Conservation (phyloP, 2,888 invertebrate genomes). For the Neoitamus cyanurus region DNA sequence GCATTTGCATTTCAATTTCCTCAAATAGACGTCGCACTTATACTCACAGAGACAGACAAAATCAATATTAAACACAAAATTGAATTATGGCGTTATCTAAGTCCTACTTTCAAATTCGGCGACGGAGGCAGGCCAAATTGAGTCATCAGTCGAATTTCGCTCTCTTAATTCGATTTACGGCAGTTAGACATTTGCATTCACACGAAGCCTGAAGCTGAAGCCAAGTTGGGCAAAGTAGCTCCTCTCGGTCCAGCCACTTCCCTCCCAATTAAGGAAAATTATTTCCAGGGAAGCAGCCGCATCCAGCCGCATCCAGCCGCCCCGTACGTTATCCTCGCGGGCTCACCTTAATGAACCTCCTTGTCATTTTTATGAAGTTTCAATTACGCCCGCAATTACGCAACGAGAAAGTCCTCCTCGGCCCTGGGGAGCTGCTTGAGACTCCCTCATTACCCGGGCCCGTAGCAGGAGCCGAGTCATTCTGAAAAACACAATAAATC, state of each 20-base stretch:
- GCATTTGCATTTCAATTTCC: too few relatives aligned
- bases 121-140: too few relatives aligned
- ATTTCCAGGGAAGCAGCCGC: neutral
- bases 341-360: neutral
- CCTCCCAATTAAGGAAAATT: neutral
- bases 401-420: neutral
- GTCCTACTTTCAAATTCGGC: too few relatives aligned
- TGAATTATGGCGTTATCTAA: too few relatives aligned
- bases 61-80: too few relatives aligned
- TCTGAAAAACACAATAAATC: neutral
- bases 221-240: neutral
- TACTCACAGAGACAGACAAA: too few relatives aligned
- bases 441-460: neutral
- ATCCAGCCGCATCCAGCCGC: neutral
- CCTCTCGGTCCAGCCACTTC: neutral
- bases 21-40: too few relatives aligned
- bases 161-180: neutral
- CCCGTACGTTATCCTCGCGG: neutral
- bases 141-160: too few relatives aligned
- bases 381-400: conserved; percentile 1
- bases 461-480: neutral
- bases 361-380: conserved; percentile 5
- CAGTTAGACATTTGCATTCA: neutral
- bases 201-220: neutral
- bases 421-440: neutral